Conservation (phyloP, 2,113 vertebrate species). For the Sapajus apella region DNA sequence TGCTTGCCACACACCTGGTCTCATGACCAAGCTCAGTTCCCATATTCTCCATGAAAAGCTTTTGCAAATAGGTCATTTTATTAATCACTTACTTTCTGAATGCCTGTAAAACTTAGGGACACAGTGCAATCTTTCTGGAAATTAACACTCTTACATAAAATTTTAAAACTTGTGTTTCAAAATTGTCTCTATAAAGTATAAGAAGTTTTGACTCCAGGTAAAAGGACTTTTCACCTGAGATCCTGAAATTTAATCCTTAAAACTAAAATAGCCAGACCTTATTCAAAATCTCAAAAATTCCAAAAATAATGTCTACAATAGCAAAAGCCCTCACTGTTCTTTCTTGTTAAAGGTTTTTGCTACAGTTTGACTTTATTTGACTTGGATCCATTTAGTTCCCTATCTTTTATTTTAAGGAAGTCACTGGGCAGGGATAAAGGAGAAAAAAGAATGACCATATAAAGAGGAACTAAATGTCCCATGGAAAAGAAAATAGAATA, state of each 20-base stretch:
- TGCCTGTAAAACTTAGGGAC: background rate
- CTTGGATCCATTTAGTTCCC: background rate
- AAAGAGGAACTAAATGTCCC: background rate
- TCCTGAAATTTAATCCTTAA: constrained; percentile 12
- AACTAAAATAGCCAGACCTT: background rate
- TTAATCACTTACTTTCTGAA: constrained; percentile 2
- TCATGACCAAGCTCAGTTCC: background rate
- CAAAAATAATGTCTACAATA: background rate
- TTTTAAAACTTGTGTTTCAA: background rate
- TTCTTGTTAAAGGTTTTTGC: background rate
- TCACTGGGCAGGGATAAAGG: background rate
- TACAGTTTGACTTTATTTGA: background rate
- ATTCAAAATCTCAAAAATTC: constrained; percentile 17
- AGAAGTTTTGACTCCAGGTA: background rate
- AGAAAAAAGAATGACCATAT: background rate
- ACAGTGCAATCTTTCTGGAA: background rate
- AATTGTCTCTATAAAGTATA: background rate
- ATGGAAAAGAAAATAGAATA: background rate
- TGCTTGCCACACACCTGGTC: background rate
- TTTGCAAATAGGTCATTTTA: background rate
- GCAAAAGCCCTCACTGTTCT: background rate
- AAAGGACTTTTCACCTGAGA: constrained; percentile 8
- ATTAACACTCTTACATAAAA: background rate
- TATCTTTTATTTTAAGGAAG: background rate
- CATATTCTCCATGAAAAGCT: background rate